Conservation (phyloP, 2,113 vertebrate genomes). For the Petaurus breviceps region DNA sequence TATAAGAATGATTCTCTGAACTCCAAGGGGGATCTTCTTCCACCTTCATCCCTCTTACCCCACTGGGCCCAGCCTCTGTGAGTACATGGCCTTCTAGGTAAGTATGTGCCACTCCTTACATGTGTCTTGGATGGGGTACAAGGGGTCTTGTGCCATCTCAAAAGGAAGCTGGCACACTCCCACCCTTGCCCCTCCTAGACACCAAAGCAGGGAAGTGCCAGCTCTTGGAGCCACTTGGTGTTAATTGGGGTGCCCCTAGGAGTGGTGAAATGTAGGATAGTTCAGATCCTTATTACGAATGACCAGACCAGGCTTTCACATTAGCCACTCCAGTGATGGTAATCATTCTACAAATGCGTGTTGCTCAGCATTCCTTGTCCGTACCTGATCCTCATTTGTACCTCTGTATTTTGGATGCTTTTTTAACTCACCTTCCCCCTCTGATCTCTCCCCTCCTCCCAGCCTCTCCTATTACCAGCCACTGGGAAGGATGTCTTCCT, state of each 20-base stretch:
- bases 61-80: neutral
- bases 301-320: neutral
- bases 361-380: neutral
- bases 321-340: neutral
- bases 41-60: neutral
- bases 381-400: neutral
- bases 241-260: neutral
- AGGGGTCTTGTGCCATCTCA: neutral
- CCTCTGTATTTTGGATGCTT: neutral
- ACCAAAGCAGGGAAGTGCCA: too few relatives aligned
- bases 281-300: neutral
- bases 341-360: neutral
- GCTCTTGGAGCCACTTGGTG: neutral
- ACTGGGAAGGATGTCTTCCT: neutral
- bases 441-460: neutral
- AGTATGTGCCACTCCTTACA: neutral
- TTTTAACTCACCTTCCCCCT: neutral
- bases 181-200: too few relatives aligned
- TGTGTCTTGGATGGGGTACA: neutral
- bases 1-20: neutral
- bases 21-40: neutral
- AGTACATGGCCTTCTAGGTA: neutral
- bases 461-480: neutral
- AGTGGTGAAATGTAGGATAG: neutral
- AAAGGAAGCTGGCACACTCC: neutral